phyloP scores from a whole-genome alignment of 2,888 invertebrate genomes.

The Hirtodrosophila alboralis region DNA sequence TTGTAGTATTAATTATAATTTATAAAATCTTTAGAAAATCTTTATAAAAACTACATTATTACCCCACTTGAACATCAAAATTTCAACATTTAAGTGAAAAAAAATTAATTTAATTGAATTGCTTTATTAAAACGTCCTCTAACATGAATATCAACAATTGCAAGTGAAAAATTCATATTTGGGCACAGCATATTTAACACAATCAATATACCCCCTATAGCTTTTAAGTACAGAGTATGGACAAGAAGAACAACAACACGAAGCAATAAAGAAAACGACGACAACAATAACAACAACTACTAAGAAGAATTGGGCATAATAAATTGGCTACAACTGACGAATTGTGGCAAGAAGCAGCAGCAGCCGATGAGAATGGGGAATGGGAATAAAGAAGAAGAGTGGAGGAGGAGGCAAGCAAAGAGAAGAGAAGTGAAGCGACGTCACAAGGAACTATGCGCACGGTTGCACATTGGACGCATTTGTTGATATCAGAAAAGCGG shows the following conservation, averaged over 20 bases:
- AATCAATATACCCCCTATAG: too few relatives aligned
- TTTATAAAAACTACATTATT: too few relatives aligned
- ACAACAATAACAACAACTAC: slow-evolving; percentile 10
- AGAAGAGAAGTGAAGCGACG: slow-evolving; percentile 13
- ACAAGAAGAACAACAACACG: slow-evolving; percentile 16
- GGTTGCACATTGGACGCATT: slow-evolving; percentile 65
- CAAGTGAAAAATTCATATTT: too few relatives aligned
- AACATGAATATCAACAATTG: too few relatives aligned
- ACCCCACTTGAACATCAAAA: too few relatives aligned
- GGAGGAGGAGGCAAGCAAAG: neutral
- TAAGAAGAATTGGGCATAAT: slow-evolving; percentile 63
- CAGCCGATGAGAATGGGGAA: neutral
- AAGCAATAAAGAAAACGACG: slow-evolving; percentile 44
- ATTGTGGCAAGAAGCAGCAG: slow-evolving; percentile 44
- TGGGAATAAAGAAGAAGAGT: neutral
- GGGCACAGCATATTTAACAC: too few relatives aligned
- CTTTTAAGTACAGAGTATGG: too few relatives aligned
- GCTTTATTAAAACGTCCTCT: too few relatives aligned
- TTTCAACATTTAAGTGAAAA: too few relatives aligned
- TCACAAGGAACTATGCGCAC: slow-evolving; percentile 59
- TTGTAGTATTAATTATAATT: too few relatives aligned
- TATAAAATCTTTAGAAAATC: too few relatives aligned
- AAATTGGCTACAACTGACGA: slow-evolving; percentile 74
- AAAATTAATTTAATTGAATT: too few relatives aligned
- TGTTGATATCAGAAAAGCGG: slow-evolving; percentile 19